Percentiles rank a stretch among this genome's conserved stretches.
phyloP scores from a whole-genome alignment of 2,888 invertebrate genomes.

The Cepaea hortensis region DNA sequence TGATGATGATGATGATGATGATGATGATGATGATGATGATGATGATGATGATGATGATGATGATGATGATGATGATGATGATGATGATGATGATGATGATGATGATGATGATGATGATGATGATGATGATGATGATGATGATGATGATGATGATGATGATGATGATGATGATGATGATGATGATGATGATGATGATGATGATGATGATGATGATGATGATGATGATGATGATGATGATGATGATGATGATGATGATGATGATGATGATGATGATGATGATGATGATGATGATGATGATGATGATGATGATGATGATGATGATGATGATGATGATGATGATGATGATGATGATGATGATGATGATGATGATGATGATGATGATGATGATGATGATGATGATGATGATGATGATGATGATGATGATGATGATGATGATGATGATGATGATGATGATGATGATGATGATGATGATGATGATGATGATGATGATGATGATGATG shows the following conservation, averaged over 20 bases:
- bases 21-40: constrained; percentile 28
- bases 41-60: constrained; percentile 19
- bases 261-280: constrained; percentile 28
- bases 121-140: constrained; percentile 29
- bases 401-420: constrained; percentile 19
- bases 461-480: constrained; percentile 20
- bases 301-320: background rate
- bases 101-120: constrained; percentile 20
- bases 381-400: constrained; percentile 28
- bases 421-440: background rate
- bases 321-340: background rate
- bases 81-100: background rate
- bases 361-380: constrained; percentile 29
- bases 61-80: background rate
- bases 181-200: background rate
- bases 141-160: constrained; percentile 28
- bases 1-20: constrained; percentile 29
- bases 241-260: constrained; percentile 29
- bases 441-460: background rate
- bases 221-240: constrained; percentile 20
- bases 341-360: constrained; percentile 20
- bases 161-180: constrained; percentile 19
- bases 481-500: constrained; percentile 29
- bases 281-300: constrained; percentile 19
- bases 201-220: background rate